Conservation (phyloP, 2,888 invertebrate species). For the Dolomedes plantarius region DNA sequence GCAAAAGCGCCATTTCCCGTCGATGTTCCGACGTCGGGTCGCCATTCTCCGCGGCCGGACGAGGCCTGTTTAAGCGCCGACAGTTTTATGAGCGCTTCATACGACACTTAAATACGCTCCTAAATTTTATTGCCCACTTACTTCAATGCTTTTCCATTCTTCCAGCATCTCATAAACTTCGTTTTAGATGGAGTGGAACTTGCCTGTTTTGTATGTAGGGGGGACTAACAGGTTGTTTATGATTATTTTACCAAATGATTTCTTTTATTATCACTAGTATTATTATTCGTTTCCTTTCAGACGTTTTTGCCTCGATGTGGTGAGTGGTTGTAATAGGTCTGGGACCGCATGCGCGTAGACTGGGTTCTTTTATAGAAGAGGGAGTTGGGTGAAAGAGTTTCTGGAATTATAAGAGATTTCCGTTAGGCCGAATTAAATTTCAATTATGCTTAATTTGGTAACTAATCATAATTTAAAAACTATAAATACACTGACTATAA, state of each 20-base stretch:
- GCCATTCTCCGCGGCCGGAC: slow-evolving; percentile 5
- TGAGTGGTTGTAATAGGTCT: background rate
- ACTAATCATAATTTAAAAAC: no score
- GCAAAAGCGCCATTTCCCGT: slow-evolving; percentile 9
- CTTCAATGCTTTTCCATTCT: slow-evolving; percentile 59
- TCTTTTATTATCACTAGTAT: slow-evolving; percentile 1
- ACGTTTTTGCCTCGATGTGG: background rate
- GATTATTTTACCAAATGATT: slow-evolving; percentile 48
- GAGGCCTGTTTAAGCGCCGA: slow-evolving; percentile 29
- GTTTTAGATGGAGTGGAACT: slow-evolving; percentile 53
- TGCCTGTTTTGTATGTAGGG: slow-evolving; percentile 57
- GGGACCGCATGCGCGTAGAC: background rate
- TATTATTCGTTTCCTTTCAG: slow-evolving; percentile 11
- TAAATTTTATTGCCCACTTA: slow-evolving; percentile 67
- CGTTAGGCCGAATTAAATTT: no score
- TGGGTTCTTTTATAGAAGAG: background rate
- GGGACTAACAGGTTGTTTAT: slow-evolving; percentile 69
- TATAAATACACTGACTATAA: no score
- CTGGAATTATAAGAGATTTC: no score
- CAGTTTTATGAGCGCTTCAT: slow-evolving; percentile 67
- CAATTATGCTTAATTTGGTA: no score
- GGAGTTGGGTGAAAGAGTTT: no score
- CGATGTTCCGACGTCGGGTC: slow-evolving; percentile 3
- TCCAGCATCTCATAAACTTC: slow-evolving; percentile 59
- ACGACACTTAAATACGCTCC: slow-evolving; percentile 60